A percentile compares a stretch with the other conserved stretches of the same genome.
Evolutionary conservation across 2,888 invertebrate species (phyloP).

Genomic region (Tetragonula carbonaria): DNA sequence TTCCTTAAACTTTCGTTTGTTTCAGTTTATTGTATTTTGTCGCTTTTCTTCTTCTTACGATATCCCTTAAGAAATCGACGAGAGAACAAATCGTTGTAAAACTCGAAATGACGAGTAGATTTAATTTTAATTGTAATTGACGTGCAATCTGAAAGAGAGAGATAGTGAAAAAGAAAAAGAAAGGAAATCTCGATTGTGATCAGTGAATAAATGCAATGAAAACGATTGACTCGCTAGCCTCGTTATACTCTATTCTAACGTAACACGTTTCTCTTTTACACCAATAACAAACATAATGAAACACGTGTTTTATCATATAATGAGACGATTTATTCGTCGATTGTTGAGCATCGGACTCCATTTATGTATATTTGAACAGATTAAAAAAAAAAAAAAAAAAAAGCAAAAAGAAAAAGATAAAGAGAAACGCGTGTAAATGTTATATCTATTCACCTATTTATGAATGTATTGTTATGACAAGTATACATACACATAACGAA

Average conservation of each 20-base stretch:
- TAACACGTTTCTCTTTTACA: conserved; percentile 29
- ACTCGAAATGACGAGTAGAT: not conserved
- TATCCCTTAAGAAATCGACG: not conserved
- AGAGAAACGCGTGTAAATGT: conserved; percentile 45
- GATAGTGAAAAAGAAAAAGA: too few species aligned
- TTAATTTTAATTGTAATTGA: not conserved
- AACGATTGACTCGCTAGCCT: conserved; percentile 37
- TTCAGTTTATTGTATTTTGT: not conserved
- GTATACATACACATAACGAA: conserved; percentile 47
- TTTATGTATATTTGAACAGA: conserved; percentile 74
- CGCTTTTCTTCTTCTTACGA: conserved; percentile 1
- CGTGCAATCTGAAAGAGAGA: not conserved
- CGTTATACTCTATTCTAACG: conserved; percentile 31
- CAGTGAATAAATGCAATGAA: conserved; percentile 8
- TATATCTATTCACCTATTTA: conserved; percentile 72
- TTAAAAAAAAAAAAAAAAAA: not conserved
- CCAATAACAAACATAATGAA: not conserved
- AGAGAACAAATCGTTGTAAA: not conserved
- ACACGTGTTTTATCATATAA: not conserved
- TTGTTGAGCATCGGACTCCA: conserved; percentile 59
- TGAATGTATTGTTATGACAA: conserved; percentile 67
- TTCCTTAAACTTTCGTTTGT: not conserved
- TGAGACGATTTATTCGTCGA: conserved; percentile 52
- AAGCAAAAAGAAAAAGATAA: not conserved
- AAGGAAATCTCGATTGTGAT: not conserved